Evolutionary conservation across 2,888 invertebrate genomes (phyloP), one percentile per base, ranked within the genome.

Genomic region (Pandemis corylana): DNA sequence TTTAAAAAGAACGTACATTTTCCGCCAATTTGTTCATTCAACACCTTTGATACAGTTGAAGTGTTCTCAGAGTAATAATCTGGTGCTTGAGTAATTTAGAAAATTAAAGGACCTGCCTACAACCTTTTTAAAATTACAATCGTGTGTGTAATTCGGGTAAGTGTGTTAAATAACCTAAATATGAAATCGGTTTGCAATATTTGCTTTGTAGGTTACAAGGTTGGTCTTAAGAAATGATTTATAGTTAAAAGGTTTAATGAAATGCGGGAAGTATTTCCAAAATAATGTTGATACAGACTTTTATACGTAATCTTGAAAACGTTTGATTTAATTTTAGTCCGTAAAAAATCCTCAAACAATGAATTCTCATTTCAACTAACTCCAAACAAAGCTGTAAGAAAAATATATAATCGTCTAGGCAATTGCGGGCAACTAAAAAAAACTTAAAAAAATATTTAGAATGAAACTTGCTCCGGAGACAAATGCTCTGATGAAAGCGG

Each of bases 1-100:
- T 64, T 68, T 64, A 64, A 73, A 68, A 68, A 72, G 53, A 63
- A 72, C 5, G n/a, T n/a, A 61, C n/a, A 61, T 51, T 68, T 63
- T 65, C 42, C 15, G 51, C 12, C 15, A 63, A 69, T 20, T 53
- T 63, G 63, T 63, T 70, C 20, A 63, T 41, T 49, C 53, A 42
- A 42, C 63, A 69, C 69, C 69, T 63, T 63, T 20, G 46, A 65
- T 28, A 12, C 15, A 12, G 46, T 20, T 46, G n/a, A 64, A 64
- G 44, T 42, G 15, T 10, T 7, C 4, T 5, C 44, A 44, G 15
- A 7, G 7, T 20, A 20, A 42, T 7, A 56, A 56, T 15, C 15
- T 7, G 15, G 20, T 7, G 15, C 53, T 20, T 51, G n/a, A 51
- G 51, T n/a, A 51, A 51, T 51, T 56, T 56, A 56, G 15, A 20